phyloP scores from a whole-genome alignment of 2,113 vertebrate species.

The Genyomyrus donnyi region DNA sequence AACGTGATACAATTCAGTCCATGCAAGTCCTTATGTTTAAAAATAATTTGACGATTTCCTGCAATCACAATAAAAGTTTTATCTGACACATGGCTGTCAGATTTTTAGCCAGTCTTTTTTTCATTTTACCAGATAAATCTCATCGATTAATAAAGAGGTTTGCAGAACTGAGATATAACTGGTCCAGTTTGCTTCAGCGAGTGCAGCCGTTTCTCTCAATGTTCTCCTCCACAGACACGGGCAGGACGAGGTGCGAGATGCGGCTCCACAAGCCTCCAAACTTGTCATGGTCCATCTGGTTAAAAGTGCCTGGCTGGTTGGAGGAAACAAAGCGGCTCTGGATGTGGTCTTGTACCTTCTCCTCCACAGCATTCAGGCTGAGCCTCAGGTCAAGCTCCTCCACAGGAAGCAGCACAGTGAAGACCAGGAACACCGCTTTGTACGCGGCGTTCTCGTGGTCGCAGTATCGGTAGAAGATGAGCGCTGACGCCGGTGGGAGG shows the following conservation, averaged over 20 bases:
- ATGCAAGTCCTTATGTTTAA: not conserved
- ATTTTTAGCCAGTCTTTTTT: not conserved
- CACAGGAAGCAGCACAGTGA: conserved; percentile 64
- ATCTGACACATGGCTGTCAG: not conserved
- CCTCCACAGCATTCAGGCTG: conserved; percentile 64
- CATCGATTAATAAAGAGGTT: not conserved
- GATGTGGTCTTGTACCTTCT: conserved; percentile 79
- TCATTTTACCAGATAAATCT: not conserved
- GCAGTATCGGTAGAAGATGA: conserved; percentile 77
- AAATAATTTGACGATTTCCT: not conserved
- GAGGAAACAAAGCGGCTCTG: conserved; percentile 59
- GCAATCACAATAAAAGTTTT: not conserved
- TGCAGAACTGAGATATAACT: not conserved
- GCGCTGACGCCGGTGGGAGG: conserved; percentile 57
- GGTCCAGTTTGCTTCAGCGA: not conserved
- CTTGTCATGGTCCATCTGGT: conserved; percentile 64
- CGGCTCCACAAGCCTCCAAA: conserved; percentile 66
- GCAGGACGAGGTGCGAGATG: conserved; percentile 65
- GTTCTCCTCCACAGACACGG: conserved; percentile 46
- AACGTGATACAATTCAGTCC: not conserved
- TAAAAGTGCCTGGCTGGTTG: conserved; percentile 39
- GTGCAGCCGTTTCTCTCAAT: conserved; percentile 45
- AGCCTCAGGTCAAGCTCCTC: conserved; percentile 42
- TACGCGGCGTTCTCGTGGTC: conserved; percentile 67
- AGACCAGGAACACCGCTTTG: conserved; percentile 64